These are phyloP conservation scores for Rhabditoides inermis DNA, from an alignment of 2,888 invertebrate genomes.

Conservation along the genomic window DNA sequence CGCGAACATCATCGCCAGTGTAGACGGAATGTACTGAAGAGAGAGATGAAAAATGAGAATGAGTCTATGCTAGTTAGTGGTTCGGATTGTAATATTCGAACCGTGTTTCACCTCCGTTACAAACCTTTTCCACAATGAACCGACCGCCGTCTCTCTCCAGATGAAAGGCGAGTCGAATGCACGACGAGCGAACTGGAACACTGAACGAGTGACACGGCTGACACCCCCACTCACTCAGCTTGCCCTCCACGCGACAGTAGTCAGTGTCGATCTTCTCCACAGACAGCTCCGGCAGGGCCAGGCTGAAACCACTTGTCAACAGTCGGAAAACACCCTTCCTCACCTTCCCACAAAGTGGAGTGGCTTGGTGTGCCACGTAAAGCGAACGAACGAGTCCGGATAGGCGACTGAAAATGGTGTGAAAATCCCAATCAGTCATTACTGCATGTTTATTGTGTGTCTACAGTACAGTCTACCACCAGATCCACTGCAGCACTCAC, in stretches of 20 bases:
- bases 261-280: slow-evolving; percentile 32
- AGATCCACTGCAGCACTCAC: too few species aligned
- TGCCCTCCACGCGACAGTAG: slow-evolving; percentile 38
- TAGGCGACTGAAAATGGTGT: slow-evolving; percentile 41
- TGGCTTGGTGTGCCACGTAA: slow-evolving; percentile 39
- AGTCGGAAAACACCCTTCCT: too few species aligned
- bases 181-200: slow-evolving; percentile 42
- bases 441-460: not conserved
- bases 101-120: slow-evolving; percentile 11
- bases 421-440: not conserved
- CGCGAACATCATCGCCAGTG: slow-evolving; percentile 46
- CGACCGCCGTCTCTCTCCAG: slow-evolving; percentile 44
- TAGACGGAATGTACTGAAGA: slow-evolving; percentile 31
- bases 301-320: too few species aligned
- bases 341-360: too few species aligned
- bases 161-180: slow-evolving; percentile 38
- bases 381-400: slow-evolving; percentile 36
- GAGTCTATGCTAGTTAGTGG: not conserved
- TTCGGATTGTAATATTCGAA: not conserved
- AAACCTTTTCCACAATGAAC: slow-evolving; percentile 47
- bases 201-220: not conserved
- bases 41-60: not conserved
- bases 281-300: slow-evolving; percentile 43
- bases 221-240: slow-evolving; percentile 28
- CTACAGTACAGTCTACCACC: too few species aligned